Evolutionary conservation across 2,888 invertebrate species (phyloP).

Genomic region (Ochropleura leucogaster): DNA sequence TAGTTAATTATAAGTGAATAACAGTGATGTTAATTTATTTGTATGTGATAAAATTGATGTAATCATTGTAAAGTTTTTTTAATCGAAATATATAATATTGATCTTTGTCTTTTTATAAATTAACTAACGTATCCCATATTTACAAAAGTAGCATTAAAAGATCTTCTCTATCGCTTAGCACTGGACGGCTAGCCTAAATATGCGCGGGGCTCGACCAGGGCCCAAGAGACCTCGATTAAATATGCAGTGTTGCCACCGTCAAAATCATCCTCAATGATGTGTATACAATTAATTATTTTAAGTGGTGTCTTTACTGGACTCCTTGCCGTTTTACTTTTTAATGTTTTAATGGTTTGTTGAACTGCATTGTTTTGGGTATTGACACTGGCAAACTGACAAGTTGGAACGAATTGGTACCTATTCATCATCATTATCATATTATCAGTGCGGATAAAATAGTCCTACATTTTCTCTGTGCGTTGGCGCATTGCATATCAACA

Average conservation of each 20-base stretch:
- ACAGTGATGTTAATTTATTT: background rate
- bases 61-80: background rate
- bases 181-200: slow-evolving; percentile 1
- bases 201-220: slow-evolving; percentile 10
- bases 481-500: background rate
- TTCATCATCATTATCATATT: no score
- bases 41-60: background rate
- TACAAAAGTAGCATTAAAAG: background rate
- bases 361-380: background rate
- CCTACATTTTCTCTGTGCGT: background rate
- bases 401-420: background rate
- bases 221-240: slow-evolving; percentile 56
- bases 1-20: background rate
- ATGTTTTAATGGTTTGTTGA: no score
- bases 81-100: background rate
- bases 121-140: background rate
- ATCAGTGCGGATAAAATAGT: background rate
- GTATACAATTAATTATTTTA: slow-evolving; percentile 21
- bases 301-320: slow-evolving; percentile 15
- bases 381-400: background rate
- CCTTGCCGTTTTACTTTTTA: background rate
- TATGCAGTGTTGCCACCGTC: slow-evolving; percentile 50
- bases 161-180: slow-evolving; percentile 18
- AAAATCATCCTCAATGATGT: slow-evolving; percentile 39
- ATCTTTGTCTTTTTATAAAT: background rate